A percentile compares a stretch with the other conserved stretches of the same genome.
Evolutionary conservation across 2,113 vertebrate genomes (phyloP).

Genomic region (Esox niger): DNA sequence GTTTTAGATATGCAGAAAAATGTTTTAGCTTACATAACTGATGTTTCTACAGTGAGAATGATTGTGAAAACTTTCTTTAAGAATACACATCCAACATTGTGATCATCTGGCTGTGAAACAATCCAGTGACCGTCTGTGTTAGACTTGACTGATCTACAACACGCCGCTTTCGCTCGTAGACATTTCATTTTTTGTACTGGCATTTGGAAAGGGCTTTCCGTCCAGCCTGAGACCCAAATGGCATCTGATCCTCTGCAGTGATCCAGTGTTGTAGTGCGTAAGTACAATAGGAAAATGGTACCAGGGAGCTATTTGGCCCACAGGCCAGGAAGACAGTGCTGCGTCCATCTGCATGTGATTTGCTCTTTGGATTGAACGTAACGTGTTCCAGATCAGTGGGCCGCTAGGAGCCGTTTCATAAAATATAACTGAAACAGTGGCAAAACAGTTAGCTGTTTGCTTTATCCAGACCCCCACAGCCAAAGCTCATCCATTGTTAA

Average conservation of each 20-base stretch:
- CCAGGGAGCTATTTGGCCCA: neutral
- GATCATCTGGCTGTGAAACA: too few species aligned
- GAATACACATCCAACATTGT: too few species aligned
- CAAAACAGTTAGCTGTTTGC: constrained; percentile 51
- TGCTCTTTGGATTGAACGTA: constrained; percentile 66
- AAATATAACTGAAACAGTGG: constrained; percentile 37
- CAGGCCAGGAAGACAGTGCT: constrained; percentile 45
- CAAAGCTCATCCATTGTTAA: constrained; percentile 1
- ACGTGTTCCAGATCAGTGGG: constrained; percentile 63
- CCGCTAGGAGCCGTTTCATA: constrained; percentile 45
- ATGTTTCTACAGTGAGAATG: too few species aligned
- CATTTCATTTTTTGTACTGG: neutral
- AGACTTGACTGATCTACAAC: too few species aligned
- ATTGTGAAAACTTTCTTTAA: too few species aligned
- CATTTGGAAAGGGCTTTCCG: constrained; percentile 7
- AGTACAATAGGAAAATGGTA: neutral
- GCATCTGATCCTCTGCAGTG: too few species aligned
- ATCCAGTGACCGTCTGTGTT: too few species aligned
- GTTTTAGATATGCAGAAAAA: neutral
- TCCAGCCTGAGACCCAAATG: neutral
- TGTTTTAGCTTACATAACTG: neutral
- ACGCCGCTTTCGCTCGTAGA: neutral
- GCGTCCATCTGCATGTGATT: constrained; percentile 56
- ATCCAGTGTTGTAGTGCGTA: too few species aligned
- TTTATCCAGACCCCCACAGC: neutral